Conservation (phyloP, 2,888 invertebrate species). For the Drosophila ezoana region DNA sequence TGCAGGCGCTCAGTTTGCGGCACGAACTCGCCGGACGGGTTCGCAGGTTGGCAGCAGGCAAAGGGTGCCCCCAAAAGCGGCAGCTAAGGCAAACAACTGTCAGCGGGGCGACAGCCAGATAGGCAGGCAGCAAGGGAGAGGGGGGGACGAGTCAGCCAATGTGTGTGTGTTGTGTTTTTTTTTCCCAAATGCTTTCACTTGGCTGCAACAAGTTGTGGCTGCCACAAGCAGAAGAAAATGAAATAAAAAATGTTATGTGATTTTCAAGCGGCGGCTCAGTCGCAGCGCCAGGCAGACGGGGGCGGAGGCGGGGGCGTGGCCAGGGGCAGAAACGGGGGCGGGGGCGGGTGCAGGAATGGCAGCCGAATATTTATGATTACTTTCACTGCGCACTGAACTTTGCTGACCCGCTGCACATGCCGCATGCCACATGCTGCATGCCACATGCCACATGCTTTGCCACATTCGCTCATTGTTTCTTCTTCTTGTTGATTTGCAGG, state of each 20-base stretch:
- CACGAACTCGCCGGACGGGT: slow-evolving; percentile 47
- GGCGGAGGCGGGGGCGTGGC: no score
- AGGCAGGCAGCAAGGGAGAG: not conserved
- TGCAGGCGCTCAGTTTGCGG: slow-evolving; percentile 11
- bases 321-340: not conserved
- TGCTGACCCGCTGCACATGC: slow-evolving; percentile 52
- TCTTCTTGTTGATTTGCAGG: slow-evolving; percentile 85
- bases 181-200: slow-evolving; percentile 78
- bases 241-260: slow-evolving; percentile 61
- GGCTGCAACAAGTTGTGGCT: slow-evolving; percentile 48
- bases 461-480: slow-evolving; percentile 9
- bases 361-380: slow-evolving; percentile 79
- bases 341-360: slow-evolving; percentile 1
- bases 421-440: slow-evolving; percentile 15
- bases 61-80: slow-evolving; percentile 54
- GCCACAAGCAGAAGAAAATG: not conserved
- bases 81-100: slow-evolving; percentile 69
- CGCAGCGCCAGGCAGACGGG: slow-evolving; percentile 6
- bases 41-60: slow-evolving; percentile 15
- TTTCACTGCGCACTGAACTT: slow-evolving; percentile 72
- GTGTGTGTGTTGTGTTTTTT: slow-evolving; percentile 31
- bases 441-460: not conserved
- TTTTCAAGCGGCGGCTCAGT: slow-evolving; percentile 35
- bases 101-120: slow-evolving; percentile 18
- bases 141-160: slow-evolving; percentile 22